Evolutionary conservation across 1,140 invertebrate species (phyloP), one percentile per base, ranked within the genome.

Genomic region (Hydropsyche tenuis): DNA sequence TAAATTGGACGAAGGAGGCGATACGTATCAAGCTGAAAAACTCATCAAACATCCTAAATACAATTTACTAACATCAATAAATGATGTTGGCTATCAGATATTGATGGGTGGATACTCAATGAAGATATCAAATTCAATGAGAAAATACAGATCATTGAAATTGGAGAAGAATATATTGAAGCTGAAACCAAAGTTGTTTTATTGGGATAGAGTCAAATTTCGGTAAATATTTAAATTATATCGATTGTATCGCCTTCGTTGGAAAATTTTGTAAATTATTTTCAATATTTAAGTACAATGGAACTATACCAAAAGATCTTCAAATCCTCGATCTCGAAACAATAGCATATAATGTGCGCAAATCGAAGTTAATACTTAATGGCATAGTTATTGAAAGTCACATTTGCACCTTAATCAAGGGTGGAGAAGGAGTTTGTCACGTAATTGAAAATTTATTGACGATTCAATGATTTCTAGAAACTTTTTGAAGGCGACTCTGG

Each of bases 401-500:
- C 80, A 85, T 89, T 72, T 89, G 88, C 66, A 88, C 88, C 1
- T 83, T 87, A 37, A 86, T 85, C 0, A 81, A 80, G 77, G 75
- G 77, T 30, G 87, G 87, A n/a, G 82, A 88, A 81, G 87, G 87
- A 43, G 85, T 86, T 20, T 88, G 87, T 70, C 83, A 87, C 75
- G 75, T 77, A 45, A 74, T 86, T 87, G 80, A 85, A 85, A n/a
- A n/a, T n/a, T n/a, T n/a, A n/a, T n/a, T n/a, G n/a, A n/a, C n/a
- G n/a, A n/a, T n/a, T n/a, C n/a, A n/a, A n/a, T n/a, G n/a, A n/a
- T n/a, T n/a, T n/a, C n/a, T n/a, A n/a, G n/a, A n/a, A n/a, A n/a
- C n/a, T n/a, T n/a, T 11, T 72, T 23, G 16, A 88, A 86, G 87
- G 88, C 42, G 88, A 88, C 77, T 86, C 85, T 37, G 88, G 87